Evolutionary conservation across 2,797 vertebrate genomes (phyloP).

Genomic region (Notoglanidium macrostoma): DNA sequence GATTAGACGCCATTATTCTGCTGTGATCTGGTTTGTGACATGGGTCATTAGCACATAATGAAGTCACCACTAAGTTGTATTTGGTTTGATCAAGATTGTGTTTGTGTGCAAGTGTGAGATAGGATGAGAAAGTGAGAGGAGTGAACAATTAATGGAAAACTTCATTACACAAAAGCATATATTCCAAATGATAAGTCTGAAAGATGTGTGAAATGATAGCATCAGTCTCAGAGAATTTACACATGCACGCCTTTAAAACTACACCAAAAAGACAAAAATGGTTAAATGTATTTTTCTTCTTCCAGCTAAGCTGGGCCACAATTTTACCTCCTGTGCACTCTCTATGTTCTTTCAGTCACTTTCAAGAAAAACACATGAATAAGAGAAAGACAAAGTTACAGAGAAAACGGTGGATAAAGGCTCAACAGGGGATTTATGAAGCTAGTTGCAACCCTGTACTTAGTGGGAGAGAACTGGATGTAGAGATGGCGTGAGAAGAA

Average conservation of each 20-base stretch:
- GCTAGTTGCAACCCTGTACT: conserved; percentile 26
- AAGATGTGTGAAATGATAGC: background rate
- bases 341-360: background rate
- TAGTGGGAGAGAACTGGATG: conserved; percentile 11
- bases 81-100: background rate
- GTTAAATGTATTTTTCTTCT: conserved; percentile 10
- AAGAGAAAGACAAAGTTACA: conserved; percentile 31
- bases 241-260: background rate
- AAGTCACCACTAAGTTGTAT: conserved; percentile 23
- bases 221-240: background rate
- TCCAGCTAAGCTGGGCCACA: background rate
- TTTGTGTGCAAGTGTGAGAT: background rate
- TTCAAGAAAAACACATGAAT: conserved; percentile 24
- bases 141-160: background rate
- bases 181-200: background rate
- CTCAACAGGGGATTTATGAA: conserved; percentile 28
- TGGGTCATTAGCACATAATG: conserved; percentile 38
- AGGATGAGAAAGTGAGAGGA: background rate
- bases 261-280: background rate
- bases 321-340: conserved; percentile 4
- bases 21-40: conserved; percentile 22
- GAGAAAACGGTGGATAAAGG: conserved; percentile 3
- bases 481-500: conserved; percentile 7
- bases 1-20: conserved; percentile 14
- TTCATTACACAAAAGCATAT: background rate